phyloP scores from a whole-genome alignment of 92 coral and sea anemone species.

The Desmophyllum pertusum region DNA sequence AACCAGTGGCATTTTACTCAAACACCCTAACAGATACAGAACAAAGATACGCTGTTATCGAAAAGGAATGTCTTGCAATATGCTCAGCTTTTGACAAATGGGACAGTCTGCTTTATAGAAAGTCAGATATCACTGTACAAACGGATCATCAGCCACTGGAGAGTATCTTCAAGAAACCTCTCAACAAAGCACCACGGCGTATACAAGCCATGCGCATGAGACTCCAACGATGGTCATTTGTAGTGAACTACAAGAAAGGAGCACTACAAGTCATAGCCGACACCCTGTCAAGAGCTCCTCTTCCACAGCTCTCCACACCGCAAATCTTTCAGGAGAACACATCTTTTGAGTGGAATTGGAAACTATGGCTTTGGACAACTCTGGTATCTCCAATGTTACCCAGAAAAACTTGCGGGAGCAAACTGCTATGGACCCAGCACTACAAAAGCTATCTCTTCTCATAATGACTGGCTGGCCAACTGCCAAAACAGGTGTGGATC shows the following conservation, averaged over 20 bases:
- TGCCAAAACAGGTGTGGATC: constrained; percentile 30
- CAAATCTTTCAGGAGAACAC: constrained; percentile 29
- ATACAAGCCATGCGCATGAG: constrained; percentile 30
- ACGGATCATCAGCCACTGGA: constrained; percentile 36
- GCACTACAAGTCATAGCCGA: constrained; percentile 21
- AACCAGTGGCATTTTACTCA: constrained; percentile 43
- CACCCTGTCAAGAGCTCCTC: constrained; percentile 28
- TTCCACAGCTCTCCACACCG: constrained; percentile 1
- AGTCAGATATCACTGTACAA: constrained; percentile 37
- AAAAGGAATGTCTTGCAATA: constrained; percentile 37
- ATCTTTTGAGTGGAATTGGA: constrained; percentile 30
- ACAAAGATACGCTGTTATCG: constrained; percentile 27
- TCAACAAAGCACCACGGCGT: constrained; percentile 17
- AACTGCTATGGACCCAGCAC: constrained; percentile 27
- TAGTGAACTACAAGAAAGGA: constrained; percentile 25
- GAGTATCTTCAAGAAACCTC: constrained; percentile 32
- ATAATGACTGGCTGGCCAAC: constrained; percentile 37
- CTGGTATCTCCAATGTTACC: constrained; percentile 39
- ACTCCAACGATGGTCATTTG: no score
- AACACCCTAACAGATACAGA: constrained; percentile 27
- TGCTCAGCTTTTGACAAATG: constrained; percentile 27
- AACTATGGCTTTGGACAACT: constrained; percentile 39
- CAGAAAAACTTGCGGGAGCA: constrained; percentile 32
- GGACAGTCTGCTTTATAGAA: constrained; percentile 42
- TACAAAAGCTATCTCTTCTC: constrained; percentile 18